A percentile compares a stretch with the other conserved stretches of the same genome.
These are phyloP conservation scores for Cybosia mesomella DNA, from an alignment of 2,888 invertebrate species.

Conservation along the genomic window DNA sequence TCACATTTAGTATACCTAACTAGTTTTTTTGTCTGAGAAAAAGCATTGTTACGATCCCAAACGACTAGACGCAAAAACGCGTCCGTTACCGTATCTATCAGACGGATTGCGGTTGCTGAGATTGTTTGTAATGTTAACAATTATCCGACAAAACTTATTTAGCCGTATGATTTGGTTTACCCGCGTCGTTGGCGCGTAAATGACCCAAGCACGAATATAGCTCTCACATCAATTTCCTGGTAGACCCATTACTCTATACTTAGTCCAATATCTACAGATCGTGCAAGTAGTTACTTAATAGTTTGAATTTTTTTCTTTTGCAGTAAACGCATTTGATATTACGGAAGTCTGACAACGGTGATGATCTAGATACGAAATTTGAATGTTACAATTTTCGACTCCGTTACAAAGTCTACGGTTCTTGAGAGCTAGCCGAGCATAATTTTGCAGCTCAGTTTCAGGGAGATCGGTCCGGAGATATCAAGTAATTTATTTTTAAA, in stretches of 20 bases:
- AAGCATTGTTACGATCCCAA: constrained; percentile 62
- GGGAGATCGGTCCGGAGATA: neutral
- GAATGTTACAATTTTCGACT: neutral
- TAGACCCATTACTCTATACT: constrained; percentile 50
- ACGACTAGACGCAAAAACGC: constrained; percentile 68
- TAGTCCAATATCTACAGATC: constrained; percentile 53
- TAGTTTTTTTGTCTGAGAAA: constrained; percentile 67
- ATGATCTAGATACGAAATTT: constrained; percentile 35
- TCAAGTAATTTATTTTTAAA: neutral
- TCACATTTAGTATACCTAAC: constrained; percentile 60
- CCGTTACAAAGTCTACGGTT: neutral
- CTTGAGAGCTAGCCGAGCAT: neutral
- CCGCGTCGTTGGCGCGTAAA: constrained; percentile 56
- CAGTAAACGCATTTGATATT: constrained; percentile 34
- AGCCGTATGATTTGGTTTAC: constrained; percentile 50
- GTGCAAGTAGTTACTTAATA: constrained; percentile 61
- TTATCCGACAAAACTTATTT: constrained; percentile 62
- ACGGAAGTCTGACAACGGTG: constrained; percentile 32
- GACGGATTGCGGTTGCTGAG: constrained; percentile 69
- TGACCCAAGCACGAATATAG: constrained; percentile 56
- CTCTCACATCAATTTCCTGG: constrained; percentile 62
- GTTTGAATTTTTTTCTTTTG: constrained; percentile 48
- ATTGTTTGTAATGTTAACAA: constrained; percentile 68
- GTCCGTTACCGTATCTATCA: constrained; percentile 67
- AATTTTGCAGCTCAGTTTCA: too few relatives aligned